Conservation (phyloP, 2,888 invertebrate genomes). For the Branchinecta sandiegonensis region DNA sequence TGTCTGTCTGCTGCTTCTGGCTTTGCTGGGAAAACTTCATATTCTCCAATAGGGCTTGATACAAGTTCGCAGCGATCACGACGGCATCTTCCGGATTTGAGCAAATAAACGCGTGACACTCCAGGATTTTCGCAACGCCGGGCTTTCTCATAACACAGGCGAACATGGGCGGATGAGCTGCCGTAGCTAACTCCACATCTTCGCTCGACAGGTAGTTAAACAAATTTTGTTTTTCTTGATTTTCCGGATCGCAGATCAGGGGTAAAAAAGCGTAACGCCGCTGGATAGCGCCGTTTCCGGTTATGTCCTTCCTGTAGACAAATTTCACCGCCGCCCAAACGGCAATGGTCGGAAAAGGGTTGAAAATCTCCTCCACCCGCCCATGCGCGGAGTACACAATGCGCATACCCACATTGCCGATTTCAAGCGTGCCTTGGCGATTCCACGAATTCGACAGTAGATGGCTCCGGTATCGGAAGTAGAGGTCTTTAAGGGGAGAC, state of each 20-base stretch:
- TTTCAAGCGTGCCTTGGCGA: conserved; percentile 46
- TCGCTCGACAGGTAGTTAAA: conserved; percentile 43
- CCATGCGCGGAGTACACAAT: conserved; percentile 38
- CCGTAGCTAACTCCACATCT: conserved; percentile 32
- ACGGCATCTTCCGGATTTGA: conserved; percentile 78
- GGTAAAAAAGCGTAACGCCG: conserved; percentile 64
- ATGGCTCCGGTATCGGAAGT: conserved; percentile 41
- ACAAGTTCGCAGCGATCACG: conserved; percentile 75
- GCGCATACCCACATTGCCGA: conserved; percentile 53
- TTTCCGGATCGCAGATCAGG: conserved; percentile 60
- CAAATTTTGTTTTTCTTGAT: conserved; percentile 51
- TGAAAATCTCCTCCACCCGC: conserved; percentile 37
- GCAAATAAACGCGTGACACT: conserved; percentile 83
- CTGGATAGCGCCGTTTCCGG: conserved; percentile 30
- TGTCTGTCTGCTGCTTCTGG: conserved; percentile 38
- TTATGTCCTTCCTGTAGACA: conserved; percentile 39
- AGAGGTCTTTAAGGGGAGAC: conserved; percentile 57
- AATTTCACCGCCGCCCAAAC: conserved; percentile 86
- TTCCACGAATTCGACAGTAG: conserved; percentile 24
- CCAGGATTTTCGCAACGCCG: conserved; percentile 54
- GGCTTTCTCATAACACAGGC: conserved; percentile 65
- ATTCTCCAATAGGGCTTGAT: conserved; percentile 70
- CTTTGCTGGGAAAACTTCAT: conserved; percentile 44
- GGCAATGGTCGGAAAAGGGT: conserved; percentile 77
- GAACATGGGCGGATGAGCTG: conserved; percentile 61